Evolutionary conservation across 2,113 vertebrate genomes (phyloP).

Genomic region (Chamaea fasciata): DNA sequence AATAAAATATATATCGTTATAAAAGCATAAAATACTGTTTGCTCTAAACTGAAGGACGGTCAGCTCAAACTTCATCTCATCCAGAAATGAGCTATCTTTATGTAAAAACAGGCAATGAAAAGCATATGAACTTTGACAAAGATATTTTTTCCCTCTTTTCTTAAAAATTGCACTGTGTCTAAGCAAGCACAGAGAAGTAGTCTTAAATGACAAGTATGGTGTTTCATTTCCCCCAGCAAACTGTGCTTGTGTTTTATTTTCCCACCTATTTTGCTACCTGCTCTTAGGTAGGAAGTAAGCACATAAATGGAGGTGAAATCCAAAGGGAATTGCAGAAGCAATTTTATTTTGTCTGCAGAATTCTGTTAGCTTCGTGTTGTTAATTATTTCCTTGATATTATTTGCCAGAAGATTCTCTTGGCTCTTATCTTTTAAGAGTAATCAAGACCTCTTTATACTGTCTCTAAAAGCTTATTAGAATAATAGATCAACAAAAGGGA

Average conservation of each 20-base stretch:
- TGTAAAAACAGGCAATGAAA: not conserved
- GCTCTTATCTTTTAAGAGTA: slow-evolving; percentile 35
- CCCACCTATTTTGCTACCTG: not conserved
- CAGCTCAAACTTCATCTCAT: not conserved
- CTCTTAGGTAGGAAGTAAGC: slow-evolving; percentile 5
- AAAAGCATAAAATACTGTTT: not conserved
- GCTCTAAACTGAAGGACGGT: not conserved
- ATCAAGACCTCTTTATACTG: slow-evolving; percentile 49
- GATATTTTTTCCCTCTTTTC: not conserved
- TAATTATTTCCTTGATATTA: slow-evolving; percentile 30
- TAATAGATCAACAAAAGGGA: slow-evolving; percentile 53
- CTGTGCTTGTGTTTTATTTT: not conserved
- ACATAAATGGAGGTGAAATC: slow-evolving; percentile 12
- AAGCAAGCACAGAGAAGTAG: not conserved
- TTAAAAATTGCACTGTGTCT: not conserved
- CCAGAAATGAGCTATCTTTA: not conserved
- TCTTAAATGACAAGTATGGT: not conserved
- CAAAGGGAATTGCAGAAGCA: not conserved
- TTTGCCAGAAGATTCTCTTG: not conserved
- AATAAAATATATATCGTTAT: not conserved
- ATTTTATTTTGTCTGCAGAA: not conserved
- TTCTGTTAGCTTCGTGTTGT: not conserved
- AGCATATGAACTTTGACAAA: not conserved
- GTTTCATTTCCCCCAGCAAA: slow-evolving; percentile 16
- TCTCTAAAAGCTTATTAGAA: slow-evolving; percentile 56